Conservation (phyloP, 2,888 invertebrate genomes). For the Protodeltote pygarga region DNA sequence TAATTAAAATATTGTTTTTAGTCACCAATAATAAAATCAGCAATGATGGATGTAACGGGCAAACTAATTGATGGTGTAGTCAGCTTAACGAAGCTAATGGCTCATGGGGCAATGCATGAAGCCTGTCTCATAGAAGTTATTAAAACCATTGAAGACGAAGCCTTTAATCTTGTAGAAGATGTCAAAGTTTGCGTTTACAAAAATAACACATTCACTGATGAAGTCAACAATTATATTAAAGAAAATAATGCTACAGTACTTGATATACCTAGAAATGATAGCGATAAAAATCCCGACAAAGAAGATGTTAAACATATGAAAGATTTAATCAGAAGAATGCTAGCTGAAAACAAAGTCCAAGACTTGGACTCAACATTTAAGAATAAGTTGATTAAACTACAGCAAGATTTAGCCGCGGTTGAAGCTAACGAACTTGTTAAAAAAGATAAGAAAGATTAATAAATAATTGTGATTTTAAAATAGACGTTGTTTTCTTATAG, state of each 20-base stretch:
- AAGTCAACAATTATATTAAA: constrained; percentile 55
- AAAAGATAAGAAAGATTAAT: constrained; percentile 38
- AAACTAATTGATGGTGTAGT: constrained; percentile 75
- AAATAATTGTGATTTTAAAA: constrained; percentile 2
- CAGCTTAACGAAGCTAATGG: constrained; percentile 76
- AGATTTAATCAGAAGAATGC: constrained; percentile 64
- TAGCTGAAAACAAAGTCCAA: constrained; percentile 53
- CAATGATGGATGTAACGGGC: constrained; percentile 78
- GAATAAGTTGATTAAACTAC: constrained; percentile 57
- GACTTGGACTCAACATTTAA: constrained; percentile 60
- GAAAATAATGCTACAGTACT: constrained; percentile 76
- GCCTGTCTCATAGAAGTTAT: constrained; percentile 82
- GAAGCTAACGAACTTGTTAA: constrained; percentile 54
- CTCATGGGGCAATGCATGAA: constrained; percentile 84
- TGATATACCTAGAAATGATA: constrained; percentile 50
- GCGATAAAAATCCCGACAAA: constrained; percentile 13
- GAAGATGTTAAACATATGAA: constrained; percentile 60
- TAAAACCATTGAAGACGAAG: constrained; percentile 75
- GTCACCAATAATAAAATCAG: constrained; percentile 77
- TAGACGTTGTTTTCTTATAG: not conserved
- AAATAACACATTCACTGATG: constrained; percentile 51
- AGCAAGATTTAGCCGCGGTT: constrained; percentile 56
- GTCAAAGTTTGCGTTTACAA: constrained; percentile 63
- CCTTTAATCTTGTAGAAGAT: constrained; percentile 59
- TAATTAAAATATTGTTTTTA: too few species aligned